phyloP scores from a whole-genome alignment of 2,888 invertebrate species.

The Aleiodes testaceus region DNA sequence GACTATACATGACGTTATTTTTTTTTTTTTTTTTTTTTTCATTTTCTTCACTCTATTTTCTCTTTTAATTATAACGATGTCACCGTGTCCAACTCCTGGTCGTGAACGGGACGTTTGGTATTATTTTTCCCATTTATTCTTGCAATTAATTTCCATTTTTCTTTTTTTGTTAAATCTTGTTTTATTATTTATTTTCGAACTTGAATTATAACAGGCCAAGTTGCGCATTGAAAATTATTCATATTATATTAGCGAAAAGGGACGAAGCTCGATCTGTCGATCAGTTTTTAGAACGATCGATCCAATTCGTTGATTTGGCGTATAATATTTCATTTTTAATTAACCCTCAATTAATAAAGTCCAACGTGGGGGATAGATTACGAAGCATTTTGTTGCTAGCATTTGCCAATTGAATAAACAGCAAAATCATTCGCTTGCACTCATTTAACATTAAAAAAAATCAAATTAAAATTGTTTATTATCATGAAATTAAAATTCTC shows the following conservation, averaged over 20 bases:
- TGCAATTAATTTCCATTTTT: not conserved
- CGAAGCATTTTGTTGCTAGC: slow-evolving; percentile 10
- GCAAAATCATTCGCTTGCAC: slow-evolving; percentile 32
- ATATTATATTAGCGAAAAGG: slow-evolving; percentile 39
- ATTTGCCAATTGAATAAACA: slow-evolving; percentile 16
- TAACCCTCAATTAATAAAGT: slow-evolving; percentile 23
- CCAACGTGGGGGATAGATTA: slow-evolving; percentile 31
- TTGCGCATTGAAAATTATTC: slow-evolving; percentile 38
- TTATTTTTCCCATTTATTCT: not conserved
- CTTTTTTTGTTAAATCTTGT: not conserved
- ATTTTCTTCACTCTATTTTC: too few species aligned
- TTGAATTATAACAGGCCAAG: slow-evolving; percentile 43
- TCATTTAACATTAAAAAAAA: slow-evolving; percentile 26
- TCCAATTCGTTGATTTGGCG: slow-evolving; percentile 39
- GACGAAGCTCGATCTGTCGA: slow-evolving; percentile 45
- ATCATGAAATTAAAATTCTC: slow-evolving; percentile 26
- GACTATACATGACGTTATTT: slow-evolving; percentile 40
- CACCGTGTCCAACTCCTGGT: slow-evolving; percentile 40
- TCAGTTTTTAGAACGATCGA: slow-evolving; percentile 35
- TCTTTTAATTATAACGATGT: slow-evolving; percentile 37
- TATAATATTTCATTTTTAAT: slow-evolving; percentile 22
- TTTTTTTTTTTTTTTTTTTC: slow-evolving; percentile 1
- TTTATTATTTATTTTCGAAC: slow-evolving; percentile 25
- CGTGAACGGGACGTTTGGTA: slow-evolving; percentile 30
- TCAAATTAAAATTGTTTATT: slow-evolving; percentile 1